These are phyloP conservation scores for Metridium senile DNA, from an alignment of 92 coral and sea anemone genomes.

Conservation along the genomic window DNA sequence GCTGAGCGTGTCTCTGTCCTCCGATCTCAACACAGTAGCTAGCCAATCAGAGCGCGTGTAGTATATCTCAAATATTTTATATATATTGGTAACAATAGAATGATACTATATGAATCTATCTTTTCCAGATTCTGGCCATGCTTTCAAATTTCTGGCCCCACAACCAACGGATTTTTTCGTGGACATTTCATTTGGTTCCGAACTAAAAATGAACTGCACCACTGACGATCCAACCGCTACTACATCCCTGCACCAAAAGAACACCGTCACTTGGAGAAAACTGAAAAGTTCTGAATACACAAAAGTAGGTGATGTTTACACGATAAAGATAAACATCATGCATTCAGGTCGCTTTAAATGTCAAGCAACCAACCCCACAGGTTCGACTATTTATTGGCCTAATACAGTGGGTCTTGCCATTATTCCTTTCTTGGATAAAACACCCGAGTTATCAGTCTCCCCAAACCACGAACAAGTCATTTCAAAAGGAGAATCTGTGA, in stretches of 20 bases:
- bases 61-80: too few species aligned
- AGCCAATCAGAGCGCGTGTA: too few species aligned
- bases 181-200: too few species aligned
- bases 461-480: not conserved
- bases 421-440: not conserved
- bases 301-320: constrained; percentile 11
- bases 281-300: not conserved
- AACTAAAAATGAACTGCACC: constrained; percentile 10
- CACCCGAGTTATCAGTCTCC: not conserved
- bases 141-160: too few species aligned
- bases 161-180: too few species aligned
- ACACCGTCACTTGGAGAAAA: not conserved
- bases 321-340: not conserved
- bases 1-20: too few species aligned
- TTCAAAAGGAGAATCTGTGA: constrained; percentile 5
- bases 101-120: too few species aligned
- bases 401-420: not conserved
- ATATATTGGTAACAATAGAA: too few species aligned
- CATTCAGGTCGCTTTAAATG: constrained; percentile 31
- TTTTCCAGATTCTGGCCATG: too few species aligned
- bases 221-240: constrained; percentile 31
- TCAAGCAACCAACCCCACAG: constrained; percentile 12
- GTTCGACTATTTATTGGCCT: constrained; percentile 6
- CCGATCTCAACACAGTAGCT: too few species aligned
- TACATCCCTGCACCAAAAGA: not conserved